Evolutionary conservation across 2,113 vertebrate genomes (phyloP).

Genomic region (Macroglossus sobrinus): DNA sequence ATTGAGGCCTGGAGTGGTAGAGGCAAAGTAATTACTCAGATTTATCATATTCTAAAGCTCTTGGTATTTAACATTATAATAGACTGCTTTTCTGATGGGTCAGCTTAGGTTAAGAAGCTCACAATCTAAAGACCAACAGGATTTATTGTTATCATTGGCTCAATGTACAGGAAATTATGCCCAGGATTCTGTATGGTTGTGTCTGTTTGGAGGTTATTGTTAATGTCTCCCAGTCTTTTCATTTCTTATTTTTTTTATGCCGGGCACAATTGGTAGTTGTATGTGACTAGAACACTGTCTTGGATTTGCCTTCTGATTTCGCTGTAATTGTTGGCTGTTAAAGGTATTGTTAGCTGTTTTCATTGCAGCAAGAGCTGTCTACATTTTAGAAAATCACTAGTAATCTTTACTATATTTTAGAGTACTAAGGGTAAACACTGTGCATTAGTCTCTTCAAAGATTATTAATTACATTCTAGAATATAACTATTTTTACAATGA

Average conservation of each 20-base stretch:
- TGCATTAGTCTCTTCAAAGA: not conserved
- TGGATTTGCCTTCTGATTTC: not conserved
- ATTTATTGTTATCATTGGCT: conserved; percentile 7
- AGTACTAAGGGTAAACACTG: not conserved
- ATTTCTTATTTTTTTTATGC: conserved; percentile 25
- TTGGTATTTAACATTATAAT: not conserved
- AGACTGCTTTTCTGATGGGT: not conserved
- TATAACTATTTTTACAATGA: conserved; percentile 22
- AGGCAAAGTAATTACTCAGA: not conserved
- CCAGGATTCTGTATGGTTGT: conserved; percentile 8
- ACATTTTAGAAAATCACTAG: not conserved
- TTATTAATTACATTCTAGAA: not conserved
- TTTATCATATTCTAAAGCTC: not conserved
- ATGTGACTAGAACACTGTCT: not conserved
- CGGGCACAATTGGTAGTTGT: not conserved
- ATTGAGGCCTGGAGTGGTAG: not conserved
- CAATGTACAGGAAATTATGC: not conserved
- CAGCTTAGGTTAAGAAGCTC: conserved; percentile 1
- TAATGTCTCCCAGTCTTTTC: not conserved
- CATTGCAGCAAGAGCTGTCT: not conserved
- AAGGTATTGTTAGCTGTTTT: not conserved
- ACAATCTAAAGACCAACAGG: not conserved
- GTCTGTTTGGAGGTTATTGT: not conserved
- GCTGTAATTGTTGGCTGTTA: not conserved
- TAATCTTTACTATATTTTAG: not conserved